Percentiles rank a stretch among this genome's conserved stretches.
Conservation (phyloP, 1,140 invertebrate species). For the Diuraphis noxia region DNA sequence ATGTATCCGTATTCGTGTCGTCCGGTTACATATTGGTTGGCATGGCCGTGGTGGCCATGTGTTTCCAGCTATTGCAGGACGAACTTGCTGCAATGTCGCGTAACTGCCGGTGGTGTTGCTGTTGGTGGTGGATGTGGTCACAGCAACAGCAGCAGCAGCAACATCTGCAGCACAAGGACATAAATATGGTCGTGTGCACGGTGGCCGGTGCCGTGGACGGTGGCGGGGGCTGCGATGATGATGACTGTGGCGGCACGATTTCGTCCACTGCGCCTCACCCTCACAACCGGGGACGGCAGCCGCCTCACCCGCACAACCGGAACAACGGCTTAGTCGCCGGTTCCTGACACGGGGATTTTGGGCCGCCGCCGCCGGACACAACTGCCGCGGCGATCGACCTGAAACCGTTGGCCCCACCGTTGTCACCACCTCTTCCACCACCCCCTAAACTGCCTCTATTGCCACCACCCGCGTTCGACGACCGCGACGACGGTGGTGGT, state of each 20-base stretch:
- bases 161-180: slow-evolving; percentile 55
- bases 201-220: slow-evolving; percentile 58
- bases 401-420: slow-evolving; percentile 59
- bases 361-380: background rate
- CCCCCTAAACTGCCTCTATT: background rate
- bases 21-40: slow-evolving; percentile 90
- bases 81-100: slow-evolving; percentile 63
- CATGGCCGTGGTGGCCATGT: slow-evolving; percentile 94
- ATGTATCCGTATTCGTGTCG: slow-evolving; percentile 77
- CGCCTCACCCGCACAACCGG: background rate
- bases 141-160: slow-evolving; percentile 42
- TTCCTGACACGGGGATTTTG: slow-evolving; percentile 44
- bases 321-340: background rate
- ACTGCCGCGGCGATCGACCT: slow-evolving; percentile 59
- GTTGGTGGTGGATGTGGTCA: slow-evolving; percentile 30
- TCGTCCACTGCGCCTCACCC: background rate
- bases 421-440: slow-evolving; percentile 64
- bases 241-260: slow-evolving; percentile 55
- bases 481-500: slow-evolving; percentile 58
- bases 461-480: slow-evolving; percentile 16
- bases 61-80: slow-evolving; percentile 93
- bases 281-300: background rate
- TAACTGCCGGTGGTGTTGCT: slow-evolving; percentile 33
- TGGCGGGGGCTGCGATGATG: slow-evolving; percentile 58
- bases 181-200: slow-evolving; percentile 47